phyloP scores from a whole-genome alignment of 2,113 vertebrate species.

The Microcebus tavaratra region DNA sequence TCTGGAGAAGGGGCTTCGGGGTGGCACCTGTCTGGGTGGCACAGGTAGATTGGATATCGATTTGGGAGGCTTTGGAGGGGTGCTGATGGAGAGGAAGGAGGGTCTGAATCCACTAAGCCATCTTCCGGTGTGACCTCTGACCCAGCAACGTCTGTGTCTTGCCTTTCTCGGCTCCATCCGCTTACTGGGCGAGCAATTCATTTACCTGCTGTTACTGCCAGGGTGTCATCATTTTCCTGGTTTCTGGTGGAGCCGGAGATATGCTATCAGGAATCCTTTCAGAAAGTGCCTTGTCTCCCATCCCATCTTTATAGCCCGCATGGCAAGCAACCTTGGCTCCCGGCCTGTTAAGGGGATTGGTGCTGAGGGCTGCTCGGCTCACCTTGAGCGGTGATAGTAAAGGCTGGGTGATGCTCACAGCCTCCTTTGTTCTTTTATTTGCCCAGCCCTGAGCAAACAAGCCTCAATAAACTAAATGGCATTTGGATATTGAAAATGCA shows the following conservation, averaged over 20 bases:
- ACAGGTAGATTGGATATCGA: background rate
- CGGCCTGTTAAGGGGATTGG: background rate
- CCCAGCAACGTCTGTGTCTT: background rate
- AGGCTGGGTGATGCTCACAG: background rate
- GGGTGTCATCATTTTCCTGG: background rate
- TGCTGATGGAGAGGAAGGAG: background rate
- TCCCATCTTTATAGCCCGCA: background rate
- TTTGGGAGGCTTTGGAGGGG: background rate
- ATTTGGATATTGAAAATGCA: conserved; percentile 42
- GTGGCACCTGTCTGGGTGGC: background rate
- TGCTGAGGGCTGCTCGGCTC: background rate
- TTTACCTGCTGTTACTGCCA: background rate
- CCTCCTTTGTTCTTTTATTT: conserved; percentile 24
- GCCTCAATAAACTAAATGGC: background rate
- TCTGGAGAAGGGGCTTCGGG: background rate
- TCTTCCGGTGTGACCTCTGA: background rate
- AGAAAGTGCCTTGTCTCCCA: background rate
- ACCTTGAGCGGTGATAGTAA: background rate
- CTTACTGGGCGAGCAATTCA: background rate
- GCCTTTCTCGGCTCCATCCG: background rate
- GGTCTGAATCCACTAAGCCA: fast-evolving
- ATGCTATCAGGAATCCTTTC: background rate
- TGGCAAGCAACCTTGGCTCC: background rate
- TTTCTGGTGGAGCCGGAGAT: background rate
- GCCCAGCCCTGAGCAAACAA: conserved; percentile 43